Evolutionary conservation across 1,140 invertebrate genomes (phyloP), one percentile per base, ranked within the genome.

Genomic region (Sipha flava): DNA sequence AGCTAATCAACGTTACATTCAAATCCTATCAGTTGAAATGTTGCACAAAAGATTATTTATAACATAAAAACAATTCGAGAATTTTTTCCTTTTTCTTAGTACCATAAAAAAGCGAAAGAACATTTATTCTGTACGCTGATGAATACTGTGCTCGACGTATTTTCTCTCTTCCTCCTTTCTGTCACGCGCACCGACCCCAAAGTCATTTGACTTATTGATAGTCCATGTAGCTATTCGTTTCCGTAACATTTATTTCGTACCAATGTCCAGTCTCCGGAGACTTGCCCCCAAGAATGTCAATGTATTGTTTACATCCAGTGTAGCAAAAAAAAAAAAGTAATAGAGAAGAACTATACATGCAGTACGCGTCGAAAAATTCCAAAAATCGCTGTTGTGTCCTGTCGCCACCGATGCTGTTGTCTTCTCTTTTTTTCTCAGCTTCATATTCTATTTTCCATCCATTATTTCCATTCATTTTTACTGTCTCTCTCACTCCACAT

Each of bases 141-240:
- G 73, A 77, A 77, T 40, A 77, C 73, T 40, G 37, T 9, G 21
- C 52, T 37, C 34, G 73, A 37, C 73, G 52, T 59, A n/a, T 59
- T 37, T 70, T 43, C 12, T 54, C 37, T 9, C 9, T 7, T 9
- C 21, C 34, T 7, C 18, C 23, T 23, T 18, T 14, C n/a, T n/a
- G n/a, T n/a, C 47, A 12, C 18, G 2, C 23, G 3, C 68, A n/a
- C 9, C 29, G 45, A 21, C 70, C 70, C 70, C 26, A 31, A 16
- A 43, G 52, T 77, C 72, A 57, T 75, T 77, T 54, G 49, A 77
- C 73, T 77, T 77, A 77, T 77, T 40, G 73, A 77, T 77, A 77
- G 73, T 57, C 52, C 47, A 26, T 59, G 73, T 77, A 77, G 31
- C 31, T 23, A 77, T 77, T 59, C 73, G 52, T 57, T 75, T 75